phyloP scores from a whole-genome alignment of 2,888 invertebrate genomes.

The Zele albiditarsus region DNA sequence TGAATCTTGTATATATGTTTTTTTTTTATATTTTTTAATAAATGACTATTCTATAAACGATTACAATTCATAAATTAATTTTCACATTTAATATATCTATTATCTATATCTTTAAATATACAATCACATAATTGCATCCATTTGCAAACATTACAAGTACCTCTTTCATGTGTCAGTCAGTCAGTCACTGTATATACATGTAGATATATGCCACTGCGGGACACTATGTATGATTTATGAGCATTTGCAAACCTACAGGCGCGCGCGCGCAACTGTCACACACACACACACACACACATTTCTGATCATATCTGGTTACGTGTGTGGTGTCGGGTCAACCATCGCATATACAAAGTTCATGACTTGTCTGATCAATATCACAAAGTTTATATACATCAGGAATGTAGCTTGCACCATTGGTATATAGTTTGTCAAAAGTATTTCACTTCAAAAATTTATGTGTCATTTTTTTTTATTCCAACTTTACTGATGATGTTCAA shows the following conservation, averaged over 20 bases:
- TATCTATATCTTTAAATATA: not conserved
- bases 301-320: slow-evolving; percentile 6
- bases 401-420: not conserved
- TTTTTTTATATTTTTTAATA: no score
- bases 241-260: not conserved
- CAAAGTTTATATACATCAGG: not conserved
- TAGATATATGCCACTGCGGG: not conserved
- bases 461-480: not conserved
- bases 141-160: slow-evolving; percentile 27
- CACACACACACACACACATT: not conserved
- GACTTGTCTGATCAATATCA: slow-evolving; percentile 18
- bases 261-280: not conserved
- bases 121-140: not conserved
- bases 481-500: not conserved
- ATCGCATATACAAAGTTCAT: slow-evolving; percentile 35
- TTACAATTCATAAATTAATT: not conserved
- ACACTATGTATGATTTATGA: slow-evolving; percentile 8
- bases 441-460: not conserved
- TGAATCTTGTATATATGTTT: no score
- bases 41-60: no score
- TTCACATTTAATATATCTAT: not conserved
- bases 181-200: not conserved
- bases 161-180: slow-evolving; percentile 21
- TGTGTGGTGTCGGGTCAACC: slow-evolving; percentile 13
- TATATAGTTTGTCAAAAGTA: not conserved